Base-by-base conservation (phyloP, 2,797 vertebrate genomes). In the Muraenolepis orangiensis region DNA sequence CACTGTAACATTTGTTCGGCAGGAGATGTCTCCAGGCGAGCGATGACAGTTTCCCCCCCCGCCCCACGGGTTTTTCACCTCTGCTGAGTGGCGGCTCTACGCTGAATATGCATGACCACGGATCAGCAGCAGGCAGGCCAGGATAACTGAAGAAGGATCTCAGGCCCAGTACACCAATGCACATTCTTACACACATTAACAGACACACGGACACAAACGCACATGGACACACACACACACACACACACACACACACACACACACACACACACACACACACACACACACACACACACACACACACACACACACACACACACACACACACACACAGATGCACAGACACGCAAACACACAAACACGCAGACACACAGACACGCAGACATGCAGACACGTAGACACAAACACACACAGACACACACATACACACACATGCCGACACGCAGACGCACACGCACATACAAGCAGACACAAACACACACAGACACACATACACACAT, bases 111-210 rank as follows among this genome's bases (percentile, higher is more conserved):
- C 40, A 42, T 42, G 40, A 16, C 40, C 11, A 42, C 36, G 36
- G 36, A 38, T 38, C 36, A 38, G 36, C 36, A 38, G 36, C n/a
- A 38, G 11, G 36, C 6, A 38, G 36, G 11, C 6, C 40, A 16
- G 40, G 40, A 42, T 4, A 42, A 14, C 40, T 42, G 40, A 42
- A 42, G 13, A 42, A 38, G 13, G 16, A 38, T 11, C 36, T 38
- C 36, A 38, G 36, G 36, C 36, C 1, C 12, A 16, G 40, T 42
- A 42, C 40, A 42, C 40, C 40, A 64, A 42, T 70, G 36, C 20
- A 36, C 68, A 79, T 30, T 74, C n/a, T n/a, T n/a, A 75, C 31
- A 70, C 61, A 42, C 64, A n/a, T 16, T 29, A 32, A 30, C 64
- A 70, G 28, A 77, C 71, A 66, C 46, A 72, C 28, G 75, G 28